Evolutionary conservation across 2,888 invertebrate species (phyloP), one percentile per base, ranked within the genome.

Genomic region (Ornithoptera priamus): DNA sequence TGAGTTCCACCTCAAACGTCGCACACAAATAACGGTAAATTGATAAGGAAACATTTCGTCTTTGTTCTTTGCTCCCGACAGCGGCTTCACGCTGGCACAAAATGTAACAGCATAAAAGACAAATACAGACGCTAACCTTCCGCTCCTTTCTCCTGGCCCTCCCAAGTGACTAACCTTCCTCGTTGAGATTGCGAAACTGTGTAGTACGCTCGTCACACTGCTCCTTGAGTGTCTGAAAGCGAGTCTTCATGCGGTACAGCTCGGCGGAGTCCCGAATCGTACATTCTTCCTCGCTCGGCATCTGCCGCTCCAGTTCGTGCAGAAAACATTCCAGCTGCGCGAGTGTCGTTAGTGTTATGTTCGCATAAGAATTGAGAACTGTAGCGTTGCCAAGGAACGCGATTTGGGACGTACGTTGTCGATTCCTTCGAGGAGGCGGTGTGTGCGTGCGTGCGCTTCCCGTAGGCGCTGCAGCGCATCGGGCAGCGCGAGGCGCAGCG

Each of bases 171-270:
- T 6, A 15, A 85, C 95, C 94, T 63, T 94, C 91, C 79, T 96
- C 96, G 81, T 95, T 96, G 63, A 96, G 90, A 76, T 94, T 93
- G 18, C 95, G 90, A 81, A 96, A 96, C 75, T 94, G 94, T 46
- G 93, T 91, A 36, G 95, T 94, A 76, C 94, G 94, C 18, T 93
- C 93, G 79, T 96, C 96, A 77, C 96, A 95, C 75, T 94, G 93
- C 74, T 96, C 96, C 83, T 95, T 96, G 42, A 96, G 89, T 22
- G 93, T 85, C 83, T 96, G 95, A 84, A 95, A 96, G 77, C 94
- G 94, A 6, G 94, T 93, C 79, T 96, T 96, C 78, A 95, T 93
- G 77, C 94, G 95, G 81, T 96, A 96, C 50, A 96, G 88, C 82
- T 95, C 95, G 24, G 94, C 94, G 1, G 96, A 94, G 74, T 95